These are phyloP conservation scores for Epizoanthus scotinus DNA, from an alignment of 92 coral and sea anemone genomes.

Conservation along the genomic window DNA sequence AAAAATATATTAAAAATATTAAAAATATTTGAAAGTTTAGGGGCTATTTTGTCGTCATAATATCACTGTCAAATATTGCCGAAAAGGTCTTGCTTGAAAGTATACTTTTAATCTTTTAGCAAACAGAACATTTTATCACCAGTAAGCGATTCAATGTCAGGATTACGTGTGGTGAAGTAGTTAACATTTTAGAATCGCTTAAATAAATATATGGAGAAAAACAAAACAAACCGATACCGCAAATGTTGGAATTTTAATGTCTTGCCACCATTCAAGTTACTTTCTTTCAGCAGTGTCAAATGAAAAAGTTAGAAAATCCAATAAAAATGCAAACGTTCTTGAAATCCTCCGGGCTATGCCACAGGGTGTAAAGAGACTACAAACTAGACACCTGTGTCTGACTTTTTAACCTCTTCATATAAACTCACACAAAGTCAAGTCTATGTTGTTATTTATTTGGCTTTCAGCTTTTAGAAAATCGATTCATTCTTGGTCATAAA, in stretches of 20 bases:
- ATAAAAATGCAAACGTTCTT: no score
- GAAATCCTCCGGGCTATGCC: no score
- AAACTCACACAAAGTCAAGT: no score
- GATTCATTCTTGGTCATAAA: no score
- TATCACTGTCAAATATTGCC: no score
- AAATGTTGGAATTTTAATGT: not conserved
- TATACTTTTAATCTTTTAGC: not conserved
- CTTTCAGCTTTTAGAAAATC: no score
- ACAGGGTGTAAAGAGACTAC: not conserved
- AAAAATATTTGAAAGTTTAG: no score
- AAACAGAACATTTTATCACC: not conserved
- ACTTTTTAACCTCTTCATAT: not conserved
- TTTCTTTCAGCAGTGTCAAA: not conserved
- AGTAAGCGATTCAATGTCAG: not conserved
- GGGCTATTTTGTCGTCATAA: no score
- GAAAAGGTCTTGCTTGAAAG: no score
- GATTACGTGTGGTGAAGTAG: not conserved
- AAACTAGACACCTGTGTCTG: not conserved
- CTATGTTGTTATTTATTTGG: no score
- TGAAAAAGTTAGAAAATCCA: no score
- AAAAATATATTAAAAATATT: no score
- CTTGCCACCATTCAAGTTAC: not conserved
- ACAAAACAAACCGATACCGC: not conserved
- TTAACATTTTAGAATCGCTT: conserved; percentile 24
- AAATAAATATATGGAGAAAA: not conserved